Conservation (phyloP, 2,113 vertebrate genomes). For the Toxotes jaculatrix region DNA sequence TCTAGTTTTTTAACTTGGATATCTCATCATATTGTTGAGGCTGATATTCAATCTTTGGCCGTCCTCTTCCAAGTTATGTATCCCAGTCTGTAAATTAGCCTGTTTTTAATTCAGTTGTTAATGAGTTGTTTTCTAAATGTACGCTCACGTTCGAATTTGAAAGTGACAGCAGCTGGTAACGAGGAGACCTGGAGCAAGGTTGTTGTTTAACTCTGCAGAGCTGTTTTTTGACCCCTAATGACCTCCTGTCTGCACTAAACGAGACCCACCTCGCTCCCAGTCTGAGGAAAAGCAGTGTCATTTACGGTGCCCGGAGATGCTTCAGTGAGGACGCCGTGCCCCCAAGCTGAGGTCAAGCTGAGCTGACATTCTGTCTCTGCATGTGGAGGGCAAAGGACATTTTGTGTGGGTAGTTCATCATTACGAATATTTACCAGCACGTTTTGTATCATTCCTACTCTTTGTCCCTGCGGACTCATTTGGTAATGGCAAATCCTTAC, state of each 20-base stretch:
- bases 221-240: conserved; percentile 46
- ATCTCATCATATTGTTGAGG: not conserved
- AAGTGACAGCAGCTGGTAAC: conserved; percentile 32
- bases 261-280: conserved; percentile 42
- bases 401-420: conserved; percentile 40
- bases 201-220: conserved; percentile 64
- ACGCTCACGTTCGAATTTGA: not conserved
- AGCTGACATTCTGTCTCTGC: conserved; percentile 59
- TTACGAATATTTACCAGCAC: conserved; percentile 35
- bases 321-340: conserved; percentile 39
- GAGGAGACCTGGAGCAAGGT: conserved; percentile 37
- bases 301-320: conserved; percentile 27
- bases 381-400: conserved; percentile 27
- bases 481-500: not conserved
- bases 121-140: conserved; percentile 28
- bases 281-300: conserved; percentile 36
- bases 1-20: not conserved
- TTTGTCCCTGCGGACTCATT: conserved; percentile 19
- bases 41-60: not conserved
- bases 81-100: not conserved
- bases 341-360: conserved; percentile 57
- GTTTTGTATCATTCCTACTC: conserved; percentile 4
- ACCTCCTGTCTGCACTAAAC: conserved; percentile 49
- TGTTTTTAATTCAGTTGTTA: conserved; percentile 16
- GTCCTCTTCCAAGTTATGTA: not conserved